Percentiles rank a stretch among this genome's conserved stretches.
Evolutionary conservation across 2,113 vertebrate species (phyloP).

Genomic region (Cryptotis parvus): DNA sequence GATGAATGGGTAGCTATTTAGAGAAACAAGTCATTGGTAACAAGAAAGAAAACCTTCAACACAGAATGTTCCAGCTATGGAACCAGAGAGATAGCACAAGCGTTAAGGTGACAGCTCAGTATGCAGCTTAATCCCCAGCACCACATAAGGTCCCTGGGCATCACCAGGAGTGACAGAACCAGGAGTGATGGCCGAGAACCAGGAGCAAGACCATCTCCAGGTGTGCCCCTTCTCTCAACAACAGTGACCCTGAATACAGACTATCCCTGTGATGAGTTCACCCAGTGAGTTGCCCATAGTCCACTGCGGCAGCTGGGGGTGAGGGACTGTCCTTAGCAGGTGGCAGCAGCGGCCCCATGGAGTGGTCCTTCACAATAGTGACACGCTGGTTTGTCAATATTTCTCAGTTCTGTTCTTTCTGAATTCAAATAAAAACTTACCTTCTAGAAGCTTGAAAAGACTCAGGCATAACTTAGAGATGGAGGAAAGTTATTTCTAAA

Average conservation of each 20-base stretch:
- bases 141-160: too few species aligned
- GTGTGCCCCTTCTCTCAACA: too few species aligned
- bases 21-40: neutral
- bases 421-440: constrained; percentile 35
- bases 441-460: constrained; percentile 28
- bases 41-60: neutral
- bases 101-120: too few species aligned
- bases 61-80: neutral
- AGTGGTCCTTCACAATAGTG: neutral
- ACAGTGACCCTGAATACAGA: too few species aligned
- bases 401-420: constrained; percentile 19
- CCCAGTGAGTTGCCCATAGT: too few species aligned
- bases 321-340: neutral
- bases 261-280: too few species aligned
- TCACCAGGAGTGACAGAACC: too few species aligned
- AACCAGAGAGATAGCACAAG: too few species aligned
- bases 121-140: too few species aligned
- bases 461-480: constrained; percentile 47
- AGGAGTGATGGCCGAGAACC: too few species aligned
- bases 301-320: neutral
- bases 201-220: too few species aligned
- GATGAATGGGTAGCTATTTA: neutral
- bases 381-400: constrained; percentile 19
- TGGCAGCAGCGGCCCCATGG: neutral
- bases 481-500: constrained; percentile 53